These are phyloP conservation scores for Sesamia nonagrioides DNA, from an alignment of 1,140 invertebrate species.

Conservation along the genomic window DNA sequence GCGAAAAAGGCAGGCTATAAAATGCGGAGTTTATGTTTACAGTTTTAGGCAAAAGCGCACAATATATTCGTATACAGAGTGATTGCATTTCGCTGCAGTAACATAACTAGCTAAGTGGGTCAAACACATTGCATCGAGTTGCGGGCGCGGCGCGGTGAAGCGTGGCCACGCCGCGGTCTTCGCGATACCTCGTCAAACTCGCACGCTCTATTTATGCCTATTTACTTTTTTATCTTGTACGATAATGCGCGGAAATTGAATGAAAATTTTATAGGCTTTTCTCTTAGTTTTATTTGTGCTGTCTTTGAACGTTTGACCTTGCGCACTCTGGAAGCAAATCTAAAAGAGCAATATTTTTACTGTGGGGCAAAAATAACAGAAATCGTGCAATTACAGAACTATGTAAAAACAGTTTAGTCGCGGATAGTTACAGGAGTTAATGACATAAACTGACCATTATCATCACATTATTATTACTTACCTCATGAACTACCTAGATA, in stretches of 20 bases:
- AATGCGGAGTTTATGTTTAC: constrained; percentile 23
- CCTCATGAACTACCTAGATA: not conserved
- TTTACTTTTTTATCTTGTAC: constrained; percentile 68
- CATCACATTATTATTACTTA: not conserved
- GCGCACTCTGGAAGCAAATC: too few relatives aligned
- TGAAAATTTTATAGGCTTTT: constrained; percentile 9
- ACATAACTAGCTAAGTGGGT: constrained; percentile 74
- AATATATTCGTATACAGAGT: constrained; percentile 34
- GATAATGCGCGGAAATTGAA: constrained; percentile 56
- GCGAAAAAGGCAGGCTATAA: constrained; percentile 17
- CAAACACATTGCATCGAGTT: constrained; percentile 79
- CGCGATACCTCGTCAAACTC: constrained; percentile 74
- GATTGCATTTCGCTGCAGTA: constrained; percentile 66
- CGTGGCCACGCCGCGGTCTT: constrained; percentile 73
- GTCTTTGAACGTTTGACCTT: not conserved
- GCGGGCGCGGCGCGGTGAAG: constrained; percentile 65
- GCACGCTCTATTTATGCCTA: constrained; percentile 80
- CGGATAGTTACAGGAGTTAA: not conserved
- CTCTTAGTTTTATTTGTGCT: not conserved
- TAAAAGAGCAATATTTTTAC: too few relatives aligned
- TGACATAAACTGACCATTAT: not conserved
- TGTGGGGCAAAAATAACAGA: too few relatives aligned
- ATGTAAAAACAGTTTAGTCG: constrained; percentile 11
- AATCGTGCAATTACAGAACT: not conserved
- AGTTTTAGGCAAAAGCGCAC: constrained; percentile 26